Conservation (phyloP, 2,113 vertebrate genomes). For the Psilopsiagon aymara region DNA sequence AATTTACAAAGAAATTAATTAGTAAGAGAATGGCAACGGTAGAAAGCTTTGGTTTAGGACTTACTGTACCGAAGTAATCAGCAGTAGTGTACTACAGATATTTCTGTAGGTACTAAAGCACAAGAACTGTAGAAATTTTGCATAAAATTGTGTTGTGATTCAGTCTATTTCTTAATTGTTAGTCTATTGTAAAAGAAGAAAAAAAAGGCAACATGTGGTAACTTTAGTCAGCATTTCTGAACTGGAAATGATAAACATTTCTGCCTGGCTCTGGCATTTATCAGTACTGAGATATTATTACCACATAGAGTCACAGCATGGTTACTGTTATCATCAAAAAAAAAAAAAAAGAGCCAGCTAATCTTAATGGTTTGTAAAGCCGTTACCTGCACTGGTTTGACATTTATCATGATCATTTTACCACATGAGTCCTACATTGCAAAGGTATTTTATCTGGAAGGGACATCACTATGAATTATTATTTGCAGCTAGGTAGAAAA, state of each 20-base stretch:
- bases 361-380: conserved; percentile 98
- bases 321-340: conserved; percentile 84
- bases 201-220: conserved; percentile 84
- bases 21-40: background rate
- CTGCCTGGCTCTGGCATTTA: conserved; percentile 82
- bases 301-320: conserved; percentile 84
- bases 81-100: background rate
- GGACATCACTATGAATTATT: conserved; percentile 99
- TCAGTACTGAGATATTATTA: conserved; percentile 88
- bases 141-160: conserved; percentile 43
- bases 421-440: conserved; percentile 84
- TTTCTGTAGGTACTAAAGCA: background rate
- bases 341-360: conserved; percentile 80
- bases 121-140: background rate
- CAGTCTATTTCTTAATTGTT: conserved; percentile 60
- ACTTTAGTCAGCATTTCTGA: conserved; percentile 88
- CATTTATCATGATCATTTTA: conserved; percentile 98
- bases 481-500: conserved; percentile 99
- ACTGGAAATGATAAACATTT: conserved; percentile 84
- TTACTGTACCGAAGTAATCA: background rate
- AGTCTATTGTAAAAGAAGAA: conserved; percentile 69
- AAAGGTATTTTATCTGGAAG: conserved; percentile 95
- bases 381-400: conserved; percentile 94
- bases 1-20: background rate
- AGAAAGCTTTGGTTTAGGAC: background rate